phyloP scores from a whole-genome alignment of 2,888 invertebrate genomes.

The Tenthredo amoena region DNA sequence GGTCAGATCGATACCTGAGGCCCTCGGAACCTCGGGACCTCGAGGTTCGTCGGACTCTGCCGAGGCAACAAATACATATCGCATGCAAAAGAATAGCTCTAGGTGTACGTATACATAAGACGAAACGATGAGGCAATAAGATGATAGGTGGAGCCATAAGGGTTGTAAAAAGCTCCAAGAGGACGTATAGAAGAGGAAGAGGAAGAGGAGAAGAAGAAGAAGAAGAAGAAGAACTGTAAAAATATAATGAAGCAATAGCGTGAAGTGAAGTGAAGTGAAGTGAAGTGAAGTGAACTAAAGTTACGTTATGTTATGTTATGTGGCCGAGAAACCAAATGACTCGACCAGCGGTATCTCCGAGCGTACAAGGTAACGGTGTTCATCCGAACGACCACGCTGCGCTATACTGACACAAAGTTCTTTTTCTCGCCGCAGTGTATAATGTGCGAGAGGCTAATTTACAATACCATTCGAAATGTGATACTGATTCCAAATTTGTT shows the following conservation, averaged over 20 bases:
- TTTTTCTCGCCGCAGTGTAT: background rate
- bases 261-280: background rate
- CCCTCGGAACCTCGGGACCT: slow-evolving; percentile 15
- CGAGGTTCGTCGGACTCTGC: slow-evolving; percentile 35
- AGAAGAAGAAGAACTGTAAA: slow-evolving; percentile 14
- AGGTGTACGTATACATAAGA: background rate
- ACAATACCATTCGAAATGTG: background rate
- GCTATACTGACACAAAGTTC: background rate
- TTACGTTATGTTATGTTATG: slow-evolving; percentile 32
- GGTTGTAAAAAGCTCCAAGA: background rate
- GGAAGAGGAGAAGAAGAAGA: background rate
- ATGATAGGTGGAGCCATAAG: background rate
- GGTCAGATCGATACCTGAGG: slow-evolving; percentile 25
- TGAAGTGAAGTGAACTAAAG: background rate
- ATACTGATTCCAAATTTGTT: background rate
- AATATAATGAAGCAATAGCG: background rate
- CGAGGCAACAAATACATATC: background rate
- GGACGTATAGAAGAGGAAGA: background rate
- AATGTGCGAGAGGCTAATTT: background rate
- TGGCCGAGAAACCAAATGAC: slow-evolving; percentile 77
- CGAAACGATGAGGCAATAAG: background rate
- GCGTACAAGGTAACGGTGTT: slow-evolving; percentile 72
- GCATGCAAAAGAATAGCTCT: background rate
- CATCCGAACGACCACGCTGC: slow-evolving; percentile 61
- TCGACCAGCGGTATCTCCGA: slow-evolving; percentile 65